A percentile compares a stretch with the other conserved stretches of the same genome.
These are phyloP conservation scores for Pediacus dermestoides DNA, from an alignment of 2,888 invertebrate species.

Conservation along the genomic window DNA sequence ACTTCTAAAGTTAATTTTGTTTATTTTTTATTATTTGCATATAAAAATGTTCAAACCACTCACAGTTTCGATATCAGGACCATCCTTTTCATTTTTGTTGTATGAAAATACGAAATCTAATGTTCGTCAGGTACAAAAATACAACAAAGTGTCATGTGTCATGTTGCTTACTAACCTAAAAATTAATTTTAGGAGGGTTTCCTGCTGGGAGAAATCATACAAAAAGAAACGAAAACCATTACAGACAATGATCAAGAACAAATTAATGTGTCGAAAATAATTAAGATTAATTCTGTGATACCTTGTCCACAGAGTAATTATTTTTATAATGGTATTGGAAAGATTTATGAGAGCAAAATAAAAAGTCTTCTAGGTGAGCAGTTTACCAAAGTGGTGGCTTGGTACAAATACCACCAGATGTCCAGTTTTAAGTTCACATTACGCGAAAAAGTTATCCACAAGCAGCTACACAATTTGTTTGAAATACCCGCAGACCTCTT, in stretches of 20 bases:
- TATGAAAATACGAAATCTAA: constrained; percentile 63
- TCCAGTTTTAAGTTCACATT: constrained; percentile 57
- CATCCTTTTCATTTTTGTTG: constrained; percentile 63
- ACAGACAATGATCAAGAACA: constrained; percentile 66
- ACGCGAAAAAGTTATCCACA: constrained; percentile 61
- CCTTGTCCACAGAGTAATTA: constrained; percentile 57
- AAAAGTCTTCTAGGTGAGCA: constrained; percentile 53
- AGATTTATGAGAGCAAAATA: constrained; percentile 56
- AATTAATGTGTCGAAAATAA: constrained; percentile 58
- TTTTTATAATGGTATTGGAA: constrained; percentile 58
- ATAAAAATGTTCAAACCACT: constrained; percentile 38
- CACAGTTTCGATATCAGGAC: constrained; percentile 50
- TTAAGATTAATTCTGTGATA: constrained; percentile 59
- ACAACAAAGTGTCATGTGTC: background rate
- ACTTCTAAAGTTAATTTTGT: too few species aligned
- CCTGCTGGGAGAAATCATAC: constrained; percentile 61
- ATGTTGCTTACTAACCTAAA: constrained; percentile 2
- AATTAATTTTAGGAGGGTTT: constrained; percentile 56
- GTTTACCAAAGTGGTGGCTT: constrained; percentile 60
- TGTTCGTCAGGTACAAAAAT: constrained; percentile 56
- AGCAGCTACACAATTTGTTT: constrained; percentile 59
- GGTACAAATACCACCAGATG: constrained; percentile 63
- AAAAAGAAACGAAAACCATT: constrained; percentile 63
- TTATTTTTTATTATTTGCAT: too few species aligned
- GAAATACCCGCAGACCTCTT: constrained; percentile 57